These are phyloP conservation scores for Delphinus delphis DNA, from an alignment of 2,113 vertebrate genomes.

Conservation along the genomic window DNA sequence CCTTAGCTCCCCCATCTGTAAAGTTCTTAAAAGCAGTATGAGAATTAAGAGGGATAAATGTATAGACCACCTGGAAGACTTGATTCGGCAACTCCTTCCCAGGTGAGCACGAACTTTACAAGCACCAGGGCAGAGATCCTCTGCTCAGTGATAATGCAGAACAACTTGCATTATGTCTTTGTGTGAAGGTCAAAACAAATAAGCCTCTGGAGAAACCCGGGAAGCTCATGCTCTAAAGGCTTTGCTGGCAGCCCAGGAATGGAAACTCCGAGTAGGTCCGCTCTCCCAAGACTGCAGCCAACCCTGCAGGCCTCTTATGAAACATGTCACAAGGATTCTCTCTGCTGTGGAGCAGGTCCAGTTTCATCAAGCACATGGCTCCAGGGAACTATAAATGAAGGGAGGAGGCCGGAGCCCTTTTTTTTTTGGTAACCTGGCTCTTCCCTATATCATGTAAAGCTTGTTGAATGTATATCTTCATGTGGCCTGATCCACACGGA, in stretches of 20 bases:
- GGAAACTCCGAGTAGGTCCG: neutral
- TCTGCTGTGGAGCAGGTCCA: neutral
- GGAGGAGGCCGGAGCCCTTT: neutral
- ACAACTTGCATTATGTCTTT: neutral
- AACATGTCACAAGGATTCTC: neutral
- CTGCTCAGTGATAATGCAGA: neutral
- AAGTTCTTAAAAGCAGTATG: neutral
- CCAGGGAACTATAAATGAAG: neutral
- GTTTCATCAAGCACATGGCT: slow-evolving; percentile 21
- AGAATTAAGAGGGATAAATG: neutral
- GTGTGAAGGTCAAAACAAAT: neutral
- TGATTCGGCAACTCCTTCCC: fast-evolving
- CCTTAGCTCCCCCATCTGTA: neutral
- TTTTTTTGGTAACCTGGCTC: neutral
- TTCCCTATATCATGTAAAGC: neutral
- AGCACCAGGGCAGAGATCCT: too few species aligned
- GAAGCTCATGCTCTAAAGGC: neutral
- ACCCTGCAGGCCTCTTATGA: neutral
- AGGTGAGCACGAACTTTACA: neutral
- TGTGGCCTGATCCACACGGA: neutral
- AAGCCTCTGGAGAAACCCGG: neutral
- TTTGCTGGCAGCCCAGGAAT: neutral
- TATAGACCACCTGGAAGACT: neutral
- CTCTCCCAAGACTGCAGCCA: neutral
- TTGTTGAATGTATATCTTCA: neutral